These are phyloP conservation scores for Rutilus rutilus DNA, from an alignment of 2,113 vertebrate species.

Conservation along the genomic window DNA sequence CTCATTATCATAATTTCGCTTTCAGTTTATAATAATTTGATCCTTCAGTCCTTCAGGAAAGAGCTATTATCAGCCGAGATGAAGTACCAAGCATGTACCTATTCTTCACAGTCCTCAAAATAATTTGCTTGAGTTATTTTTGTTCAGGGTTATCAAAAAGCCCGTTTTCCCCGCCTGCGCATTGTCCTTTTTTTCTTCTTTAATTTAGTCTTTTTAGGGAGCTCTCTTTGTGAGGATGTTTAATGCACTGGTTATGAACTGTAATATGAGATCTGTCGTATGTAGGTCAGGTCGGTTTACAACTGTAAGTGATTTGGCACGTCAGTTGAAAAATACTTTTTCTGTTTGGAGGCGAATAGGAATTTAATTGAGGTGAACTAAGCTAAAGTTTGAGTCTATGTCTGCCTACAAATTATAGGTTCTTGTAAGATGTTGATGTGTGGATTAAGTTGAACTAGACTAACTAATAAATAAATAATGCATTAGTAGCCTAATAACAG, in stretches of 20 bases:
- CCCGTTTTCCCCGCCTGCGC: background rate
- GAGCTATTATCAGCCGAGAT: background rate
- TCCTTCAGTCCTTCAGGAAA: background rate
- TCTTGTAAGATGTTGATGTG: background rate
- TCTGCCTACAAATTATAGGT: background rate
- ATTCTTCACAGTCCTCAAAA: background rate
- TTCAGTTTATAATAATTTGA: background rate
- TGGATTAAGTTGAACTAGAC: background rate
- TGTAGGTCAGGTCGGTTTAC: constrained; percentile 54
- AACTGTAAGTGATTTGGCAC: constrained; percentile 30
- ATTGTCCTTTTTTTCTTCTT: background rate
- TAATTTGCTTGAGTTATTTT: background rate
- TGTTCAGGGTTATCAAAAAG: background rate
- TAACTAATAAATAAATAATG: background rate
- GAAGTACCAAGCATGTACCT: background rate
- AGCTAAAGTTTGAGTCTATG: background rate
- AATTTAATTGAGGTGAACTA: background rate
- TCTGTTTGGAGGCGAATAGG: background rate
- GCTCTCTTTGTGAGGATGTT: constrained; percentile 32
- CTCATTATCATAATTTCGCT: background rate
- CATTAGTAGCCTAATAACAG: background rate
- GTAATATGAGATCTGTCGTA: constrained; percentile 33
- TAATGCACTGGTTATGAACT: constrained; percentile 50
- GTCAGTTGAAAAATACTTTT: background rate
- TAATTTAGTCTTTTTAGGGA: constrained; percentile 17